Percentiles rank a stretch among this genome's conserved stretches.
These are phyloP conservation scores for Sebastes minor DNA, from an alignment of 2,797 vertebrate genomes.

Conservation along the genomic window DNA sequence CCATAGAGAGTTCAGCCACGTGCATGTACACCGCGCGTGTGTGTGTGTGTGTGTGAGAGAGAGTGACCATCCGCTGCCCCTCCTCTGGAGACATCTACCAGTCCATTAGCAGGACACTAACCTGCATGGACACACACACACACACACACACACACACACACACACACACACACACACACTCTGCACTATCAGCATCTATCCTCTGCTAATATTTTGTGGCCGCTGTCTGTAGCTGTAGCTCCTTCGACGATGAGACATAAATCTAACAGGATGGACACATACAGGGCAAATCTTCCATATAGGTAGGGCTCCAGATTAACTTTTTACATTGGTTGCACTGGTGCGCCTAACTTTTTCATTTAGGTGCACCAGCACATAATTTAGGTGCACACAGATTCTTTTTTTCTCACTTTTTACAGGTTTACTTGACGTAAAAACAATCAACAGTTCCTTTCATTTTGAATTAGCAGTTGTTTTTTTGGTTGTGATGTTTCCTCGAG, in stretches of 20 bases:
- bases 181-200: neutral
- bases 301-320: too few species aligned
- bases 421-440: too few species aligned
- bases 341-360: too few species aligned
- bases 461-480: too few species aligned
- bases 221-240: neutral
- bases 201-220: neutral
- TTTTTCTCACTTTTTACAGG: too few species aligned
- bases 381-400: too few species aligned
- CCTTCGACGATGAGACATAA: neutral
- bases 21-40: neutral
- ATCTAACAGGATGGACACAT: neutral
- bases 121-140: neutral
- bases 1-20: neutral
- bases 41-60: constrained; percentile 15
- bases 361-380: too few species aligned
- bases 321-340: too few species aligned
- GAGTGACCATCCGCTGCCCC: constrained; percentile 18
- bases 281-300: neutral
- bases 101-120: constrained; percentile 43
- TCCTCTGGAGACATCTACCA: constrained; percentile 29
- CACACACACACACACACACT: neutral
- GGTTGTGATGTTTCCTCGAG: too few species aligned
- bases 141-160: neutral
- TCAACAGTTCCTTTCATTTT: too few species aligned